Conservation (phyloP, 2,797 vertebrate species). For the Morus bassanus region DNA sequence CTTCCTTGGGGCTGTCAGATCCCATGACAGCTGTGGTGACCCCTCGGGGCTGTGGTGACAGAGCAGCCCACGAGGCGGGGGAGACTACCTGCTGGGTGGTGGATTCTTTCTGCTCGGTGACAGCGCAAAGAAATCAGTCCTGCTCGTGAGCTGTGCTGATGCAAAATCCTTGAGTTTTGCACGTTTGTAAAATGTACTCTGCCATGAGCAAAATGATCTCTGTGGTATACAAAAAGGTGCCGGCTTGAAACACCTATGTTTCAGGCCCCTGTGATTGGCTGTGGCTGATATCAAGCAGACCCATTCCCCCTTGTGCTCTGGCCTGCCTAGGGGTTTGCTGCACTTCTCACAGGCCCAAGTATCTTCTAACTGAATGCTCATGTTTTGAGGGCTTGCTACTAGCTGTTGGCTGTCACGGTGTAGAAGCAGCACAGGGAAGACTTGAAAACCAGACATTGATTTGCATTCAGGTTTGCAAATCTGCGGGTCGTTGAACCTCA, state of each 20-base stretch:
- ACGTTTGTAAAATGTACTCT: too few relatives aligned
- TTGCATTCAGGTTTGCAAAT: neutral
- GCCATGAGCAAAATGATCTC: neutral
- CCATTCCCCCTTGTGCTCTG: fast-evolving
- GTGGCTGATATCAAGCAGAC: neutral
- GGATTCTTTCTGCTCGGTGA: neutral
- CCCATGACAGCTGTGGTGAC: too few relatives aligned
- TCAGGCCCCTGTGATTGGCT: too few relatives aligned
- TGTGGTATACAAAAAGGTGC: too few relatives aligned
- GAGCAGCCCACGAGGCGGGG: too few relatives aligned
- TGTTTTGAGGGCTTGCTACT: neutral
- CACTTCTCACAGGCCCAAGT: fast-evolving
- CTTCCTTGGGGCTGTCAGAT: fast-evolving
- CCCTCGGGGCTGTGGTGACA: neutral
- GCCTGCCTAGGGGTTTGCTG: too few relatives aligned
- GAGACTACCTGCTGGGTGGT: too few relatives aligned
- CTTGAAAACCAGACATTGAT: neutral
- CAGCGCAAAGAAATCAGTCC: fast-evolving
- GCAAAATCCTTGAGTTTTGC: neutral
- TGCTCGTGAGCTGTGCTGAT: too few relatives aligned
- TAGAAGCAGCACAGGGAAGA: neutral
- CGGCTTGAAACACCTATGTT: fast-evolving
- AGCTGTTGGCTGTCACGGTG: neutral
- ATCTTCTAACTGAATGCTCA: fast-evolving
- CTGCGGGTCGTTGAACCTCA: neutral